A percentile compares a stretch with the other conserved stretches of the same genome.
phyloP scores from a whole-genome alignment of 2,113 vertebrate species.

The Herpetotheres cachinnans region DNA sequence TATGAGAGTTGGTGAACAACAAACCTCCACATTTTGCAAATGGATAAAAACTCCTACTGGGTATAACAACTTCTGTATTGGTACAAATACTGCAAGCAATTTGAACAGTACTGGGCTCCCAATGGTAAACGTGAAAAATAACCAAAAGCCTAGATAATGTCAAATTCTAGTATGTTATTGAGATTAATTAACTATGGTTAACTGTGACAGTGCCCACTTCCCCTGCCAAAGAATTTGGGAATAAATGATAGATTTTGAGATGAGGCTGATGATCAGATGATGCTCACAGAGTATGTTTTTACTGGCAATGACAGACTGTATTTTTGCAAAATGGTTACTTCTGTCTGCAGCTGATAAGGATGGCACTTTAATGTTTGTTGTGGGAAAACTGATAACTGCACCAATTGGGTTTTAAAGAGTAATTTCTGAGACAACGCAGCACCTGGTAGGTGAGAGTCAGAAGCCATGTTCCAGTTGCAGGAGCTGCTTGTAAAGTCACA shows the following conservation, averaged over 20 bases:
- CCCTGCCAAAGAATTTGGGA: background rate
- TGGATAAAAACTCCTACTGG: background rate
- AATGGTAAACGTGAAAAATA: background rate
- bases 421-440: background rate
- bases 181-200: background rate
- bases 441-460: background rate
- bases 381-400: background rate
- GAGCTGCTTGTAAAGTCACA: background rate
- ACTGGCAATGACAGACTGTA: background rate
- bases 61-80: background rate
- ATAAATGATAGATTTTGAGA: background rate
- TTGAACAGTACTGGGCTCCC: background rate
- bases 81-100: background rate
- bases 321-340: background rate
- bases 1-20: background rate
- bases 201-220: background rate
- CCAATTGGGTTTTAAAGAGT: background rate
- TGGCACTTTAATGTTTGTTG: background rate
- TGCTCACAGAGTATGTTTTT: background rate
- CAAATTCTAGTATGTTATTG: background rate
- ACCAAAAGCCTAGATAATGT: background rate
- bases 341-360: background rate
- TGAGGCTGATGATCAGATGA: background rate
- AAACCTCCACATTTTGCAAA: background rate
- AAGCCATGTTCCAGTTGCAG: background rate